These are phyloP conservation scores for Macrobrachium nipponense DNA, from an alignment of 1,140 invertebrate species.

Conservation along the genomic window DNA sequence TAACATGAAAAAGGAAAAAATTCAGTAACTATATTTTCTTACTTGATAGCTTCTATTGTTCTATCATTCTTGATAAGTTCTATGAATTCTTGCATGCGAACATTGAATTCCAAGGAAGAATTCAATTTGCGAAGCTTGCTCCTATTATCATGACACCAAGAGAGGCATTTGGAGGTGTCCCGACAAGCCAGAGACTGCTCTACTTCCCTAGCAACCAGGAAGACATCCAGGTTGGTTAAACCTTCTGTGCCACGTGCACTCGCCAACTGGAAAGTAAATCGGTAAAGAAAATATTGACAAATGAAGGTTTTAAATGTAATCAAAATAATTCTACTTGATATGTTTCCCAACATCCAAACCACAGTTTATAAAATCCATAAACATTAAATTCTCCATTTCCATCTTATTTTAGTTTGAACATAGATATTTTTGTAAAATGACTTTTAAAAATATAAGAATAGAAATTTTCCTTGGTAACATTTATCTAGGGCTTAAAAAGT, in stretches of 20 bases:
- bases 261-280: slow-evolving; percentile 74
- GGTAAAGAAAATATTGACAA: background rate
- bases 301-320: no score
- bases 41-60: slow-evolving; percentile 88
- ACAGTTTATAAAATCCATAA: no score
- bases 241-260: slow-evolving; percentile 86
- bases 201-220: slow-evolving; percentile 85
- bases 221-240: slow-evolving; percentile 93
- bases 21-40: slow-evolving; percentile 53
- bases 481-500: background rate
- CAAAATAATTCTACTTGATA: no score
- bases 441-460: background rate
- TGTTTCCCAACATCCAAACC: no score
- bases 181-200: slow-evolving; percentile 77
- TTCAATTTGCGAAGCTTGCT: slow-evolving; percentile 94
- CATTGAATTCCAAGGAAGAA: slow-evolving; percentile 90
- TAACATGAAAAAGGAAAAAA: background rate
- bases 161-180: slow-evolving; percentile 89
- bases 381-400: no score
- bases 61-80: slow-evolving; percentile 90
- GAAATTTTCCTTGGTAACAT: background rate
- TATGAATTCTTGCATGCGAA: slow-evolving; percentile 94
- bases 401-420: no score
- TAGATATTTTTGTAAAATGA: background rate
- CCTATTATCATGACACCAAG: slow-evolving; percentile 97